Evolutionary conservation across 2,113 vertebrate genomes (phyloP).

Genomic region (Toxotes chatareus): DNA sequence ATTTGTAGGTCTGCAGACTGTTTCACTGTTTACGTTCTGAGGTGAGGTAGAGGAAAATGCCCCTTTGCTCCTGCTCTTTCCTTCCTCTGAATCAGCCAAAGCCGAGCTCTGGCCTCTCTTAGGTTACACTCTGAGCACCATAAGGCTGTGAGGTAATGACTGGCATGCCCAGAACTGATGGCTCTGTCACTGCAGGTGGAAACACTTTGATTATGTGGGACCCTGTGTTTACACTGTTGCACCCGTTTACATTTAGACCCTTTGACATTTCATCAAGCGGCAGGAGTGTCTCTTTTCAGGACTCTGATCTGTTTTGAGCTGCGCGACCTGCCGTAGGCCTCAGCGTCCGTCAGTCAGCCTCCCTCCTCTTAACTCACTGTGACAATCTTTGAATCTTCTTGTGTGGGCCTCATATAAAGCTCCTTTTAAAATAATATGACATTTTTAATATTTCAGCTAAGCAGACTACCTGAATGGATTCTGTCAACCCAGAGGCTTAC

Average conservation of each 20-base stretch:
- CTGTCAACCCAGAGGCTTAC: slow-evolving; percentile 28
- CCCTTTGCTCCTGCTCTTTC: slow-evolving; percentile 35
- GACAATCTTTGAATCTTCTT: slow-evolving; percentile 31
- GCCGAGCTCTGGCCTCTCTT: slow-evolving; percentile 59
- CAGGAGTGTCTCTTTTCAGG: slow-evolving; percentile 64
- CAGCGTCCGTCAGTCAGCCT: slow-evolving; percentile 35
- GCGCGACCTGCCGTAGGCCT: slow-evolving; percentile 48
- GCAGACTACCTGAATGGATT: slow-evolving; percentile 18
- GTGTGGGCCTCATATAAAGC: slow-evolving; percentile 32
- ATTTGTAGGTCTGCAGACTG: slow-evolving; percentile 55
- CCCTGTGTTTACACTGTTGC: slow-evolving; percentile 72
- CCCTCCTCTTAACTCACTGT: slow-evolving; percentile 1
- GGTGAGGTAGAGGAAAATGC: slow-evolving; percentile 68
- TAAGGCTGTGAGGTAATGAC: slow-evolving; percentile 72
- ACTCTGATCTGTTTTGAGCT: slow-evolving; percentile 63
- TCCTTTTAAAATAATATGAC: not conserved
- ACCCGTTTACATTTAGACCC: slow-evolving; percentile 63
- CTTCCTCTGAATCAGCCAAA: slow-evolving; percentile 45
- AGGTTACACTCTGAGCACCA: slow-evolving; percentile 65
- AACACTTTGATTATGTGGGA: slow-evolving; percentile 78
- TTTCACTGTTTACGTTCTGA: slow-evolving; percentile 63
- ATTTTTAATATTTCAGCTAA: slow-evolving; percentile 20
- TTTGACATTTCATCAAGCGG: slow-evolving; percentile 67
- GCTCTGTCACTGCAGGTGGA: slow-evolving; percentile 79
- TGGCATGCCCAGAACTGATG: slow-evolving; percentile 68